These are phyloP conservation scores for Pocillopora grandis DNA, from an alignment of 92 coral and sea anemone species.

Conservation along the genomic window DNA sequence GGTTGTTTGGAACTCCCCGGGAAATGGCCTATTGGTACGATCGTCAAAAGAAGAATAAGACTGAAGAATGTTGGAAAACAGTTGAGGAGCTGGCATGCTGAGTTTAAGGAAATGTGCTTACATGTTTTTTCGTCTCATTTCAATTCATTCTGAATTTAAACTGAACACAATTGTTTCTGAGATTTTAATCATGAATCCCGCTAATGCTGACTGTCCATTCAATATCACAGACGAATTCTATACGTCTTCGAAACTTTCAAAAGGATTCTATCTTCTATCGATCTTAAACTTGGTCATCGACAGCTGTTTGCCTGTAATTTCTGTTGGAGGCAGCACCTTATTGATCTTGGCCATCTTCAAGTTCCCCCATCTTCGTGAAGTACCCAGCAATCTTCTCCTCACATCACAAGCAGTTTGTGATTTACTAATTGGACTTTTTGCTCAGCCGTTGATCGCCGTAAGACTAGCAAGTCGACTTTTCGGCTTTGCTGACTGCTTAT, in stretches of 20 bases:
- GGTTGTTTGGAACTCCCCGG: too few relatives aligned
- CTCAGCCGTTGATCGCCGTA: not conserved
- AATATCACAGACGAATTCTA: slow-evolving; percentile 1
- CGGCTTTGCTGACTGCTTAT: not conserved
- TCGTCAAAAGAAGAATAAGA: too few relatives aligned
- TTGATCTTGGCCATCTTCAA: slow-evolving; percentile 5
- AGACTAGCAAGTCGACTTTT: not conserved
- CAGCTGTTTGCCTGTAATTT: not conserved
- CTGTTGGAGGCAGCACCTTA: slow-evolving; percentile 6
- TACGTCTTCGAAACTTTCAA: not conserved
- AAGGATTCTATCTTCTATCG: not conserved
- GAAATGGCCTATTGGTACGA: too few relatives aligned
- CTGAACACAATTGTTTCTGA: not conserved
- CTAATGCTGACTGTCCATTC: not conserved
- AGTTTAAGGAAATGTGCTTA: not conserved
- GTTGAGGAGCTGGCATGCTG: too few relatives aligned
- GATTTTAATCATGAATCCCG: not conserved
- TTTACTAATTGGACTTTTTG: slow-evolving; percentile 1
- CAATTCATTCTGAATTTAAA: not conserved
- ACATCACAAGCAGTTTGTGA: slow-evolving; percentile 3
- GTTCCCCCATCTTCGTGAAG: slow-evolving; percentile 4
- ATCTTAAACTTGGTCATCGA: not conserved
- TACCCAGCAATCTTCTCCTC: slow-evolving; percentile 9
- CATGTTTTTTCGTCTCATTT: not conserved
- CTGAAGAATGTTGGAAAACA: too few relatives aligned